Base-by-base conservation (phyloP, 37 sponge, comb jelly and placozoan species). In the Haliclona indistincta region DNA sequence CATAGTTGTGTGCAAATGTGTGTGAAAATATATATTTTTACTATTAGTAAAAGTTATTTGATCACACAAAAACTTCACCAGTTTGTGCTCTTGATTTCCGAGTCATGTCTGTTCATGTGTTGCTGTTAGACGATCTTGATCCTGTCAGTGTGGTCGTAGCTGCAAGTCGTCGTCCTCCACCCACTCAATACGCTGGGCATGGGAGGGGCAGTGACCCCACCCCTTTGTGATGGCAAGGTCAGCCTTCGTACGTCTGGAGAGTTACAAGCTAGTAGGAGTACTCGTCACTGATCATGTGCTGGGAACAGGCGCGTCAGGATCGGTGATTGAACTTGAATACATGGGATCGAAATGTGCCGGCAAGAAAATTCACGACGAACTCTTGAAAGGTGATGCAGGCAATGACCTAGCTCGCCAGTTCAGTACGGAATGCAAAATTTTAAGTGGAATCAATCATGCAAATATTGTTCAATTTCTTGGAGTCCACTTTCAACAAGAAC, bases 381-480 rank as follows among this genome's bases (percentile, higher is more conserved):
- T 77, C 39, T 29, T 53, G 38, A 29, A 52, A 17, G 34, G 39
- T 34, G 61, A 38, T 35, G 62, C 26, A 11, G 22, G 55, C 2
- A 26, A 38, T 10, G 42, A 30, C 10, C 54, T 34, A 0, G 19
- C n/a, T 20, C 67, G 36, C 29, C 7, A 25, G 6, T 77, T 77
- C 28, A 40, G 49, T 7, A 51, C 30, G 41, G 78, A 77, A 52
- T 77, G 78, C 35, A 65, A 33, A 29, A 26, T 63, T 19, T 20
- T 77, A 39, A 53, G 64, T 36, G 13, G 38, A 37, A 26, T 77
- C 5, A 56, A 47, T 1, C 78, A 77, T 52, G 67, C 78, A 17
- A 77, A 77, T 54, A 77, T 77, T 36, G 67, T 77, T 22, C 66
- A 77, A 65, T 63, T 77, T 38, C 64, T 77, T 6, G 78, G 78